phyloP scores from a whole-genome alignment of 2,113 vertebrate species.

The Setophaga petechia region DNA sequence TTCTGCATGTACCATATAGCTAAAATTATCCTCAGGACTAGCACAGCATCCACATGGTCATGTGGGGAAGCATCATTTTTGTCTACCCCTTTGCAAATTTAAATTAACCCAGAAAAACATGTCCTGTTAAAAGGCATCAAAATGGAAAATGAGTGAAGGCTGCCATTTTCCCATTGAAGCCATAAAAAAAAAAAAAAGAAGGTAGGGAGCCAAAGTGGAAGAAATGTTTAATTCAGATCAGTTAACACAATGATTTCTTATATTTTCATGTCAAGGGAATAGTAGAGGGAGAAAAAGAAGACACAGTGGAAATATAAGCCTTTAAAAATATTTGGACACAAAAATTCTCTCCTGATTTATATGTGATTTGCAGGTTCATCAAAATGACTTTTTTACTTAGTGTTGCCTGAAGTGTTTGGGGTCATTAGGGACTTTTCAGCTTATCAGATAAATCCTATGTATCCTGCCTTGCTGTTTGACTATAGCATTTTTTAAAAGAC shows the following conservation, averaged over 20 bases:
- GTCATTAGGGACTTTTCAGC: slow-evolving; percentile 33
- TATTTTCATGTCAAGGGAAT: slow-evolving; percentile 39
- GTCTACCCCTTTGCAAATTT: not conserved
- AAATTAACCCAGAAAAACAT: not conserved
- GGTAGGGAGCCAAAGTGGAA: not conserved
- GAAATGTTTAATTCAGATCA: slow-evolving; percentile 52
- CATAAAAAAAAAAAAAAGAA: not conserved
- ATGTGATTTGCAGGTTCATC: slow-evolving; percentile 37
- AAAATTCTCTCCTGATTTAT: slow-evolving; percentile 35
- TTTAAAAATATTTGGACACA: slow-evolving; percentile 48
- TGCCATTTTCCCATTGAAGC: not conserved
- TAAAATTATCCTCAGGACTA: slow-evolving; percentile 8
- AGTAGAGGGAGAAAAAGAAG: not conserved
- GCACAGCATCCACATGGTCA: not conserved
- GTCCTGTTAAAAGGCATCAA: not conserved
- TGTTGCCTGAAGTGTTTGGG: slow-evolving; percentile 36
- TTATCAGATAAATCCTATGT: slow-evolving; percentile 44
- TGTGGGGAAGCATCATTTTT: not conserved
- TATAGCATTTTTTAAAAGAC: slow-evolving; percentile 60
- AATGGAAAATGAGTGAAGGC: slow-evolving; percentile 2
- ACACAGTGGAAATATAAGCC: slow-evolving; percentile 51
- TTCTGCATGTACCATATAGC: not conserved
- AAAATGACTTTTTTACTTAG: slow-evolving; percentile 48
- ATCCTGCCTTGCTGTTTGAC: slow-evolving; percentile 49
- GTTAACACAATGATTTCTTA: slow-evolving; percentile 33